Evolutionary conservation across 2,888 invertebrate species (phyloP).

Genomic region (Hylaea fasciaria): DNA sequence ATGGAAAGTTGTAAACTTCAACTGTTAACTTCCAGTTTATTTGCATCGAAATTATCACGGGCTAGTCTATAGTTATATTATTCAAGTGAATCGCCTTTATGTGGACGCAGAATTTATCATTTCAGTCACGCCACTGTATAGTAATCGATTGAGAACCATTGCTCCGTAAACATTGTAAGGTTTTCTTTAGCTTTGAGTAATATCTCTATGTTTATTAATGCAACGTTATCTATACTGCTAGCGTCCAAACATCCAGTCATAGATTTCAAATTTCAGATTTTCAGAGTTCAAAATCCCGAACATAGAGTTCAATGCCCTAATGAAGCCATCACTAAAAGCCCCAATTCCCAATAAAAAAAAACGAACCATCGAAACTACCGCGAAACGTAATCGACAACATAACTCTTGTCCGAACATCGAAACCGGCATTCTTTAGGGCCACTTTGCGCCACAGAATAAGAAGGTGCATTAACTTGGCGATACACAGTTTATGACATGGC

Average conservation of each 20-base stretch:
- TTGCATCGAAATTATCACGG: constrained; percentile 41
- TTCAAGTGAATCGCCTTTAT: constrained; percentile 35
- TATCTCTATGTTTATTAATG: constrained; percentile 8
- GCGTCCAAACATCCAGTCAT: too few species aligned
- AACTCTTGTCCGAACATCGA: constrained; percentile 36
- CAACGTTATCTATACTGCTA: not conserved
- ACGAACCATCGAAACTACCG: constrained; percentile 41
- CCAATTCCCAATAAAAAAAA: constrained; percentile 37
- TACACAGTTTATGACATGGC: constrained; percentile 58
- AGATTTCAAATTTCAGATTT: too few species aligned
- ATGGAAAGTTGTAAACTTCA: constrained; percentile 51
- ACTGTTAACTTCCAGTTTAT: constrained; percentile 45
- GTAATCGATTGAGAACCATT: constrained; percentile 17
- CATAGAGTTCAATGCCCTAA: constrained; percentile 34
- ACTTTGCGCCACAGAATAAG: constrained; percentile 9
- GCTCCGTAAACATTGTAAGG: constrained; percentile 1
- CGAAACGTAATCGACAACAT: constrained; percentile 42
- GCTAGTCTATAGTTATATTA: constrained; percentile 36
- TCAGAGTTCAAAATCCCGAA: too few species aligned
- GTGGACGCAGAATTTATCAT: constrained; percentile 31
- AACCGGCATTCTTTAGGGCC: constrained; percentile 19
- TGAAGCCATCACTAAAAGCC: constrained; percentile 36
- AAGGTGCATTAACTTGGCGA: constrained; percentile 14
- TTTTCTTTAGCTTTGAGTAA: constrained; percentile 7
- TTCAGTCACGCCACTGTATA: constrained; percentile 31